Percentiles rank a stretch among this genome's conserved stretches.
Evolutionary conservation across 2,888 invertebrate genomes (phyloP).

Genomic region (Plagodis dolabraria): DNA sequence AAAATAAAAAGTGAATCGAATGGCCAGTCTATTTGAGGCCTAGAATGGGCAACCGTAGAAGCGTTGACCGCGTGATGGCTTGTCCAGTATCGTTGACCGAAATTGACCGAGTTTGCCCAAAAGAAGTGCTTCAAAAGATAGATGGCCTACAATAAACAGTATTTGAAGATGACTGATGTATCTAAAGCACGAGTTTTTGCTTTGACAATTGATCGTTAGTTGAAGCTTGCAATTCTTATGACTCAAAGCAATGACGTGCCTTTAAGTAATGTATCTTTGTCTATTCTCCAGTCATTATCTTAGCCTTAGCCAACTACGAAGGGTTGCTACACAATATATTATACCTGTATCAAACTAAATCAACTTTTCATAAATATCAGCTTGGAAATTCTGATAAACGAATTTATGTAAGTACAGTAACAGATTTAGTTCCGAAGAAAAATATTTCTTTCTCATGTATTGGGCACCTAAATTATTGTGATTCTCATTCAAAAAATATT

Average conservation of each 20-base stretch:
- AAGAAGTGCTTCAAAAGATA: conserved; percentile 18
- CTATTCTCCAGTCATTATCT: too few relatives aligned
- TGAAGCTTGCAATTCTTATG: conserved; percentile 1
- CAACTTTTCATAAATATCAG: background rate
- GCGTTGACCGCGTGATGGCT: conserved; percentile 26
- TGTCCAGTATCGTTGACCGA: conserved; percentile 22
- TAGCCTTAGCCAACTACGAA: background rate
- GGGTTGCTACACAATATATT: background rate
- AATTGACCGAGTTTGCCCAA: conserved; percentile 21
- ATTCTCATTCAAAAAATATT: too few relatives aligned
- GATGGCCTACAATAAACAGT: conserved; percentile 19
- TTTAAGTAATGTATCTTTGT: background rate
- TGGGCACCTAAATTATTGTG: too few relatives aligned
- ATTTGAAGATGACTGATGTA: conserved; percentile 17
- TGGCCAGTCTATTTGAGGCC: conserved; percentile 12
- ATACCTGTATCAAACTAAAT: background rate
- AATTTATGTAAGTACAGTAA: too few relatives aligned
- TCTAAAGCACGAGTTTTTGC: conserved; percentile 3
- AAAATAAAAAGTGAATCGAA: conserved; percentile 18
- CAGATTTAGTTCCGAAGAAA: too few relatives aligned
- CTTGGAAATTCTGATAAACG: too few relatives aligned
- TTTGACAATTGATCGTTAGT: conserved; percentile 18
- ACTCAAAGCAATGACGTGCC: background rate
- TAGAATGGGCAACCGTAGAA: conserved; percentile 19
- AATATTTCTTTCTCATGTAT: too few relatives aligned